phyloP scores from a whole-genome alignment of 2,113 vertebrate species.

The Peromyscus leucopus region DNA sequence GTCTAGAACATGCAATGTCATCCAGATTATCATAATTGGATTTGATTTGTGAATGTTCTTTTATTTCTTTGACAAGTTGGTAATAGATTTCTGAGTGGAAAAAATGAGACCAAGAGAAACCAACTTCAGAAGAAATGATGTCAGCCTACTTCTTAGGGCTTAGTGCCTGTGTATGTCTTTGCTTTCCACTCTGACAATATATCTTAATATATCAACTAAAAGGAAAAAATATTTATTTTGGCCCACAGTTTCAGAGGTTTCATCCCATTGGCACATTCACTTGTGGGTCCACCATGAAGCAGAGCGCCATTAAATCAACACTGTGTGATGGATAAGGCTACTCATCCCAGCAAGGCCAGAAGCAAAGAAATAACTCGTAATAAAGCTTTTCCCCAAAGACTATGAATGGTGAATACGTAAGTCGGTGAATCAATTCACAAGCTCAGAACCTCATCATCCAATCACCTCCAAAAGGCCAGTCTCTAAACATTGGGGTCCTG shows the following conservation, averaged over 20 bases:
- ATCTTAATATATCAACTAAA: background rate
- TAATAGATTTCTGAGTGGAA: background rate
- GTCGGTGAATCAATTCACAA: background rate
- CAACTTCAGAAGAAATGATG: background rate
- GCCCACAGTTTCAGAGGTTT: background rate
- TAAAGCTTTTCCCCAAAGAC: background rate
- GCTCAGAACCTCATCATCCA: background rate
- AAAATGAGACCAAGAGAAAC: background rate
- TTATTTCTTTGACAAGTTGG: background rate
- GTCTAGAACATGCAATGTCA: background rate
- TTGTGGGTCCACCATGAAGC: background rate
- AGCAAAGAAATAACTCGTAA: background rate
- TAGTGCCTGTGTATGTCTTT: background rate
- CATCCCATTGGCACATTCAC: background rate
- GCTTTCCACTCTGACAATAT: background rate
- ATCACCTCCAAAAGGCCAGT: background rate
- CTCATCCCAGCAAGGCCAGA: background rate
- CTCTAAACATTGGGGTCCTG: background rate
- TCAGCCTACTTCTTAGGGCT: background rate
- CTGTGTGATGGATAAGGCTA: background rate
- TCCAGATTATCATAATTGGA: background rate
- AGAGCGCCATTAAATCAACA: background rate
- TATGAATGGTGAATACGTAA: background rate
- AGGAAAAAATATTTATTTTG: background rate
- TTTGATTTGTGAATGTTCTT: background rate